Base-by-base conservation (phyloP, 2,797 vertebrate genomes). In the Aphelocoma californica region DNA sequence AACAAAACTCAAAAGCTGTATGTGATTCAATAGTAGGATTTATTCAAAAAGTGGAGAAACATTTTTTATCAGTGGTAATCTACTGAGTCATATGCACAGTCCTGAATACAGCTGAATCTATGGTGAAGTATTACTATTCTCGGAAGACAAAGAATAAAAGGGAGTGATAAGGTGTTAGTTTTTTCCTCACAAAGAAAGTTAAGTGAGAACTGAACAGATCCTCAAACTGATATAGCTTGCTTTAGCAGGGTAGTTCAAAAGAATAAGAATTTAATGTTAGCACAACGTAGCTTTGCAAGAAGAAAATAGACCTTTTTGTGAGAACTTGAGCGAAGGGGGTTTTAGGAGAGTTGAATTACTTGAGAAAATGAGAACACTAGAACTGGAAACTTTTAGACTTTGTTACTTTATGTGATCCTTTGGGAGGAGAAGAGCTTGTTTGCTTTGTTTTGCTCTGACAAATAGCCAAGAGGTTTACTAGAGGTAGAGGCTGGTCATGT, bases 221-320 rank as follows among this genome's bases (percentile, higher is more conserved):
- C 19, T 94, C 8, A 28, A 72, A 20, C 40, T 84, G 79, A 44
- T 89, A 28, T 2, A 77, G 57, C 29, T 81, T 79, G 31, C 58
- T 92, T 78, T 84, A 65, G 32, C 82, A 81, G 86, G 91, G 92
- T 94, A 90, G 91, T 92, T 97, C 92, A 92, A 84, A 95, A 90
- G 71, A 92, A 66, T 84, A 96, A 91, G 80, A 92, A 84, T 92
- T 90, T 53, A 9, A 81, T 89, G 78, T 85, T 91, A 96, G 79
- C 1, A 4, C 57, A 84, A 32, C 38, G 8, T 40, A 4, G 12
- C 31, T 77, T 81, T 87, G 9, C 57, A 89, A 62, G 74, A 72
- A 51, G 79, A 95, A 89, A 95, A 71, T 40, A 62, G 28, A 26
- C 28, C 58, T 74, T 58, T 89, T 60, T 60, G 47, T 73, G 54